Evolutionary conservation across 2,797 vertebrate species (phyloP).

Genomic region (Yasuhikotakia modesta): DNA sequence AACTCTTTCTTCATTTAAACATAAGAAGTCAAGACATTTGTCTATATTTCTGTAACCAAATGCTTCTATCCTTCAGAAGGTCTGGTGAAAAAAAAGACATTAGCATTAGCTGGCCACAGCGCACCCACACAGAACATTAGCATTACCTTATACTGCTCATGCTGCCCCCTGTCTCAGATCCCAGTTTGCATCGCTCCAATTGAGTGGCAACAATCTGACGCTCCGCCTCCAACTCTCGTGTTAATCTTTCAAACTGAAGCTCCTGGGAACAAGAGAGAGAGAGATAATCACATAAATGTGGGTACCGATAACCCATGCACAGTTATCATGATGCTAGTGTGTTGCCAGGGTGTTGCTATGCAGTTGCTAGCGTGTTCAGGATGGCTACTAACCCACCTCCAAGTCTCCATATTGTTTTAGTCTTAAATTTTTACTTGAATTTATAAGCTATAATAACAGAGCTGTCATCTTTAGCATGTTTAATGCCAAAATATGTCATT

Average conservation of each 20-base stretch:
- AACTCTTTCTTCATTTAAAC: background rate
- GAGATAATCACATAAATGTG: background rate
- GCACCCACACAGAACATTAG: slow-evolving; percentile 5
- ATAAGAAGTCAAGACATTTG: background rate
- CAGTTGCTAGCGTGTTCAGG: too few species aligned
- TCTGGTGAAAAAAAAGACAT: background rate
- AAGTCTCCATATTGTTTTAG: too few species aligned
- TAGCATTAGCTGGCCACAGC: slow-evolving; percentile 32
- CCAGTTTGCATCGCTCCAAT: slow-evolving; percentile 98
- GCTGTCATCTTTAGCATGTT: background rate
- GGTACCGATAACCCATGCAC: too few species aligned
- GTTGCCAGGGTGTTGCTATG: too few species aligned
- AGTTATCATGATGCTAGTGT: background rate
- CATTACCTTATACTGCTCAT: slow-evolving; percentile 97
- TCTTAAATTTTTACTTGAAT: too few species aligned
- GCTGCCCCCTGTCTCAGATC: slow-evolving; percentile 94
- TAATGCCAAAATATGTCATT: slow-evolving; percentile 1
- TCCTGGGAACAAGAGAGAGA: slow-evolving; percentile 77
- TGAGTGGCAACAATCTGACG: slow-evolving; percentile 97
- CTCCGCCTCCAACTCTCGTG: slow-evolving; percentile 96
- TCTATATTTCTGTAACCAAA: slow-evolving; percentile 1
- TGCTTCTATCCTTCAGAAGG: background rate
- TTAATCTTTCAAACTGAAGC: slow-evolving; percentile 97
- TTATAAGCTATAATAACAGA: too few species aligned
- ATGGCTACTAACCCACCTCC: too few species aligned